Conservation (phyloP, 2,888 invertebrate genomes). For the Callinectes sapidus region DNA sequence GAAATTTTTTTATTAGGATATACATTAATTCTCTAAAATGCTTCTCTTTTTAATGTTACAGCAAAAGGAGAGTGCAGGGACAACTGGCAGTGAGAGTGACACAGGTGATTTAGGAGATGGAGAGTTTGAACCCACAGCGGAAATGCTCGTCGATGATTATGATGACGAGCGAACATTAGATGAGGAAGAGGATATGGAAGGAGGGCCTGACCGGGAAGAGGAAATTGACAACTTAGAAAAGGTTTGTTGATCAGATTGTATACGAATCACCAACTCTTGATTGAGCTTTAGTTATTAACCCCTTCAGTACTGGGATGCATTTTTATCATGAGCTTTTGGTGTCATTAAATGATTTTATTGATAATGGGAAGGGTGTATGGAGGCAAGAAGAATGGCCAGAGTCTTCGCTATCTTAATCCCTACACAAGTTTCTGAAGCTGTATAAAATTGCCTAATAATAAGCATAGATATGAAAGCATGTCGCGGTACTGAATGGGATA, state of each 20-base stretch:
- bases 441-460: no score
- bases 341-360: no score
- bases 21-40: no score
- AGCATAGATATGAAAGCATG: no score
- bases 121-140: slow-evolving; percentile 92
- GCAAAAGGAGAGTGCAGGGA: slow-evolving; percentile 64
- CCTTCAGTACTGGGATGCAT: no score
- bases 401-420: no score
- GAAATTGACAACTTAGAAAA: slow-evolving; percentile 90
- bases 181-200: slow-evolving; percentile 96
- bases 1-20: no score
- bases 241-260: slow-evolving; percentile 42
- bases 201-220: slow-evolving; percentile 87
- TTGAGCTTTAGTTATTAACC: background rate
- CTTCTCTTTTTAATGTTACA: slow-evolving; percentile 1
- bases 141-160: slow-evolving; percentile 98
- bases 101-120: slow-evolving; percentile 74
- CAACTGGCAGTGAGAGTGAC: slow-evolving; percentile 62
- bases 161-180: slow-evolving; percentile 97
- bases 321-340: no score
- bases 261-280: background rate
- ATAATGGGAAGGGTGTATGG: no score
- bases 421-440: no score
- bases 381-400: no score
- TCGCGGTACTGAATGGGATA: no score